Conservation (phyloP, 1,140 invertebrate genomes). For the Ostrea edulis region DNA sequence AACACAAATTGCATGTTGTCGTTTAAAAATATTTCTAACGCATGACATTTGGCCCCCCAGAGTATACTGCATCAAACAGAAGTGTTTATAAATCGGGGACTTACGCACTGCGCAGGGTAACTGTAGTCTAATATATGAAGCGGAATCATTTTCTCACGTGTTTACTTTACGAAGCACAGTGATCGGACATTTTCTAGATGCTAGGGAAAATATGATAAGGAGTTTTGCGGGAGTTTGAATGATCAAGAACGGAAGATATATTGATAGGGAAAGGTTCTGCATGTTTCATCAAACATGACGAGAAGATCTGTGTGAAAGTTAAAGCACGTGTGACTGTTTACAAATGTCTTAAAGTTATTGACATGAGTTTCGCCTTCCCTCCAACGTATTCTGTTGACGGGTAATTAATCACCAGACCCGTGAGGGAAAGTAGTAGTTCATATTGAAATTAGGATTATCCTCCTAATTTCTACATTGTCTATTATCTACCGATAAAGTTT, state of each 20-base stretch:
- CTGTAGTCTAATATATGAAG: too few species aligned
- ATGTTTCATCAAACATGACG: constrained; percentile 15
- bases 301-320: constrained; percentile 26
- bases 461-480: constrained; percentile 6
- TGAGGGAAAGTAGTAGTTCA: neutral
- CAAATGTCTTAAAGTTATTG: constrained; percentile 31
- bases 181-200: constrained; percentile 28
- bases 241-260: neutral
- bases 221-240: neutral
- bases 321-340: constrained; percentile 32
- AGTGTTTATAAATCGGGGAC: too few species aligned
- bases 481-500: constrained; percentile 10
- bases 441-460: constrained; percentile 22
- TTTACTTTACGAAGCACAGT: constrained; percentile 8
- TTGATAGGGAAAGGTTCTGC: constrained; percentile 16
- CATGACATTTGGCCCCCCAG: too few species aligned
- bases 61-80: too few species aligned
- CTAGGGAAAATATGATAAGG: constrained; percentile 25
- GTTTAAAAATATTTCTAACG: too few species aligned
- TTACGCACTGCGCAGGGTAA: too few species aligned
- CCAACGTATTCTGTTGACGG: neutral
- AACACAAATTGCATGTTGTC: too few species aligned
- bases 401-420: neutral
- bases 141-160: neutral
- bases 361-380: neutral